Conservation (phyloP, 2,797 vertebrate genomes). For the Rousettus madagascariensis region DNA sequence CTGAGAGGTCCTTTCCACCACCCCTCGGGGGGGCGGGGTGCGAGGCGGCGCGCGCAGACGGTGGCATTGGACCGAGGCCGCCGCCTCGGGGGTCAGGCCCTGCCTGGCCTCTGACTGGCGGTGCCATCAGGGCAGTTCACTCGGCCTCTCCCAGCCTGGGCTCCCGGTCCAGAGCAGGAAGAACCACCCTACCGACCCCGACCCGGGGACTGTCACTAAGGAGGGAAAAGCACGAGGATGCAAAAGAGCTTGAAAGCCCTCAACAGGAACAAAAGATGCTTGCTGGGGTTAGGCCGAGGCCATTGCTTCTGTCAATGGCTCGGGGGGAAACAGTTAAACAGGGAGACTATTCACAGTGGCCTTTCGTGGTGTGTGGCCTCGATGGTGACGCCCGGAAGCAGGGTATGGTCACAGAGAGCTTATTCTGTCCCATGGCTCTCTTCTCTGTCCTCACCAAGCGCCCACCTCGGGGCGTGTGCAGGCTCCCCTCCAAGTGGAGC, state of each 20-base stretch:
- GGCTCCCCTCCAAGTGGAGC: background rate
- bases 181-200: background rate
- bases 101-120: background rate
- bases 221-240: background rate
- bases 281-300: background rate
- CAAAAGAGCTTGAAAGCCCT: background rate
- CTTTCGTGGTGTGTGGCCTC: background rate
- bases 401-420: background rate
- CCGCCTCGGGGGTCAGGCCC: background rate
- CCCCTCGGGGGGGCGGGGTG: background rate
- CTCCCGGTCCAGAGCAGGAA: background rate
- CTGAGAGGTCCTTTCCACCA: background rate
- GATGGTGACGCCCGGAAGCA: background rate
- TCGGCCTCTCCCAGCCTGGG: background rate
- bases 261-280: background rate
- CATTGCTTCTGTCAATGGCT: background rate
- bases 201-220: too few relatives aligned
- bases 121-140: accelerated
- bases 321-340: background rate
- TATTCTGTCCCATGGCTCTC: background rate
- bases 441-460: background rate
- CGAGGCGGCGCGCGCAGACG: background rate
- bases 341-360: background rate
- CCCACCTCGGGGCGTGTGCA: background rate
- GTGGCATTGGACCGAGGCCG: background rate